phyloP scores from a whole-genome alignment of 1,140 invertebrate species.

The Carposina sasakii region DNA sequence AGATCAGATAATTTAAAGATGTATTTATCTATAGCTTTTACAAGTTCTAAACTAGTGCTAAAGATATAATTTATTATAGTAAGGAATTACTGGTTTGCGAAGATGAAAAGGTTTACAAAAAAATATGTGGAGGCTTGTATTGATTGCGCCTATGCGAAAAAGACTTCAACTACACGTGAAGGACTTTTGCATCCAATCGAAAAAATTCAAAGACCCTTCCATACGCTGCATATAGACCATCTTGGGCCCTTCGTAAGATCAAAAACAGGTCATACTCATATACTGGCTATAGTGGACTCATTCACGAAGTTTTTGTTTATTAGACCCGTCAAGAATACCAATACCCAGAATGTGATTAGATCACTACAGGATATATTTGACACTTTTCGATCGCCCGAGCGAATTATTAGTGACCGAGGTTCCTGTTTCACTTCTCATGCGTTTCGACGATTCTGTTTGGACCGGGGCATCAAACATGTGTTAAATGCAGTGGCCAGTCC shows the following conservation, averaged over 20 bases:
- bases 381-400: neutral
- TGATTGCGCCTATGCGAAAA: neutral
- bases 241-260: neutral
- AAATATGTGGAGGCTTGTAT: neutral
- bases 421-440: slow-evolving; percentile 1
- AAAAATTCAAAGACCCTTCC: neutral
- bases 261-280: neutral
- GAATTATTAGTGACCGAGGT: slow-evolving; percentile 7
- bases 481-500: slow-evolving; percentile 12
- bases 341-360: neutral
- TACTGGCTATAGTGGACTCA: neutral
- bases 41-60: no score
- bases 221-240: neutral
- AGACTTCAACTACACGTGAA: neutral
- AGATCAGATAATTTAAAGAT: no score
- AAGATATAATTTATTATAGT: no score
- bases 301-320: slow-evolving; percentile 1
- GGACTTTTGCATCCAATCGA: slow-evolving; percentile 2
- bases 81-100: slow-evolving; percentile 2
- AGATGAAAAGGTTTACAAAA: neutral
- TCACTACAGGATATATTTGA: slow-evolving; percentile 1
- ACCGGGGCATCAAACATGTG: slow-evolving; percentile 1
- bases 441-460: neutral
- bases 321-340: neutral
- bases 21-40: no score